These are phyloP conservation scores for Eristalis arbustorum DNA, from an alignment of 2,888 invertebrate species.

Conservation along the genomic window DNA sequence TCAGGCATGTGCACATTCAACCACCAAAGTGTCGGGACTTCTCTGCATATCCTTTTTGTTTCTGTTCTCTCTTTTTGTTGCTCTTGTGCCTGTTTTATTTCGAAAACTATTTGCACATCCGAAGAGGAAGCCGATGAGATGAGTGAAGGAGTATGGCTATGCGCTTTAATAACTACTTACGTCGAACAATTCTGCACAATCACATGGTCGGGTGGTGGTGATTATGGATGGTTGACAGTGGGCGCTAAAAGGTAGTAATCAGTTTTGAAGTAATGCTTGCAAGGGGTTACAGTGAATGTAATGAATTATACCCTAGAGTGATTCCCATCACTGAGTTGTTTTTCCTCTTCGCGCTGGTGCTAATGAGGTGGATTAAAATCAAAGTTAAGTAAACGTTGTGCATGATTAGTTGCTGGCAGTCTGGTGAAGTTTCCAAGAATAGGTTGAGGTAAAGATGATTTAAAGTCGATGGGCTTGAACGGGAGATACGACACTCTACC, in stretches of 20 bases:
- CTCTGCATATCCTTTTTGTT: neutral
- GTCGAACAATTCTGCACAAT: constrained; percentile 8
- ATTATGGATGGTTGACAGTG: neutral
- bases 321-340: neutral
- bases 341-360: neutral
- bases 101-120: constrained; percentile 14
- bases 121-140: neutral
- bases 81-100: constrained; percentile 7
- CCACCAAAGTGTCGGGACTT: neutral
- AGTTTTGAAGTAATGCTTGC: neutral
- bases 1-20: constrained; percentile 18
- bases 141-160: neutral
- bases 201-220: neutral
- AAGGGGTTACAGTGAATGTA: neutral
- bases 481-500: too few species aligned
- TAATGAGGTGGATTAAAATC: neutral
- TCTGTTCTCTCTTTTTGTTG: too few species aligned
- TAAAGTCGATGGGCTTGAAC: too few species aligned
- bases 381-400: neutral
- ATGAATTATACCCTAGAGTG: neutral
- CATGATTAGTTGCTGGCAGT: neutral
- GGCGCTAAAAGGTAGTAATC: neutral
- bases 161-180: constrained; percentile 20
- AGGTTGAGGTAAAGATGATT: too few species aligned
- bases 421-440: neutral